Base-by-base conservation (phyloP, 1,140 invertebrate genomes). In the Euwallacea fornicatus region DNA sequence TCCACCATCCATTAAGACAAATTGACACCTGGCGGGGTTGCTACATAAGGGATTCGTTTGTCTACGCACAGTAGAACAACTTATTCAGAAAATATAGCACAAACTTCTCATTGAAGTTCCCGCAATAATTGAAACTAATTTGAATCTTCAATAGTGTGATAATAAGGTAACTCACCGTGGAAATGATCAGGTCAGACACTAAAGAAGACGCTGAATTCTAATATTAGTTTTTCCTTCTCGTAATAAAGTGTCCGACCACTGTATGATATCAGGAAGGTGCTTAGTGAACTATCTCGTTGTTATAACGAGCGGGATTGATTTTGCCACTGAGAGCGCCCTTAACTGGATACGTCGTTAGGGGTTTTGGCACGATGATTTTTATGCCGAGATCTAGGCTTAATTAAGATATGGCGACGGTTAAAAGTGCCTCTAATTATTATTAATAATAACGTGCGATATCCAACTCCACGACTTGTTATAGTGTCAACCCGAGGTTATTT, bases 1-100 rank as follows among this genome's bases (percentile, higher is more conserved):
- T 73, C 74, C 72, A 76, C 78, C 78, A 80, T 80, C 78, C 75
- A 80, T 80, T 80, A 80, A 76, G 77, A 80, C 78, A 80, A 80
- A 80, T 80, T 80, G 78, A 80, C 78, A 80, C 78, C 78, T 79
- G 76, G 77, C 74, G 46, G 55, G 42, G 61, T 21, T 66, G 10
- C 10, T 47, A n/a, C 47, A 46, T 56, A 56, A 53, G 62, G 50
- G 62, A 11, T 21, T 43, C 44, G n/a, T 42, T 46, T 33, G 11
- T 55, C 7, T 21, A 44, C 44, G 43, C 59, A 33, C 42, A 60
- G 41, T 68, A 50, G 42, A 68, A 46, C 55, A 43, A 61, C 21
- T 42, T n/a, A 44, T 50, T 8, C 21, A 13, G 41, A 50, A 65
- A 43, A 56, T 7, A 33, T 33, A 33, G 21, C 55, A 56, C 4